Evolutionary conservation across 2,113 vertebrate genomes (phyloP).

Genomic region (Tringa solitaria): DNA sequence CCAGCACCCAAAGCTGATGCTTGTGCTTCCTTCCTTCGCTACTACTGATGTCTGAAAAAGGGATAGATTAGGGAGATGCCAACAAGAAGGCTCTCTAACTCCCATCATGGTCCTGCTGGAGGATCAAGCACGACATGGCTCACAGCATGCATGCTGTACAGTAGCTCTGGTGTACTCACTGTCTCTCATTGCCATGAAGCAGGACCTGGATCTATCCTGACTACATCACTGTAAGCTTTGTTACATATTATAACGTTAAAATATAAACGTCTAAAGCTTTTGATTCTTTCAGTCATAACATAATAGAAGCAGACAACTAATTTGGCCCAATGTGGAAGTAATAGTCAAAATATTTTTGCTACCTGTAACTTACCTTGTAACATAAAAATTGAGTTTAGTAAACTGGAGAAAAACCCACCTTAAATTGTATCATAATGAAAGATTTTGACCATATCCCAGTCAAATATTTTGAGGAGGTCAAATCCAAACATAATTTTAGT

Average conservation of each 20-base stretch:
- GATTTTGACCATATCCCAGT: neutral
- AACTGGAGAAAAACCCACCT: rapidly evolving
- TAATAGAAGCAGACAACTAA: neutral
- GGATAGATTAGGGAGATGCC: neutral
- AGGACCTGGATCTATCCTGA: neutral
- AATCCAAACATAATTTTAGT: neutral
- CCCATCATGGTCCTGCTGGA: neutral
- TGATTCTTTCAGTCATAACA: neutral
- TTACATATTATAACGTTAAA: neutral
- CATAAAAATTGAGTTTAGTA: neutral
- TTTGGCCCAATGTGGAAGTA: neutral
- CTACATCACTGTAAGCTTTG: neutral
- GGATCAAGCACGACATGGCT: rapidly evolving
- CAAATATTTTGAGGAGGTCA: neutral
- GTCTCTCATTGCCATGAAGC: neutral
- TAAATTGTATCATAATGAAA: neutral
- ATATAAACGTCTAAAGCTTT: neutral
- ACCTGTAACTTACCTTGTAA: neutral
- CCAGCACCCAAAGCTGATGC: neutral
- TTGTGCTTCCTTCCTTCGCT: neutral
- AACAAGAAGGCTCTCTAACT: neutral
- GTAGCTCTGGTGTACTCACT: neutral
- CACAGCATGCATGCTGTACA: rapidly evolving
- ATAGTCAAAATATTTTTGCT: neutral
- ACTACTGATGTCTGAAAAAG: neutral